Evolutionary conservation across 2,888 invertebrate genomes (phyloP).

Genomic region (Drosophila atroscutellata): DNA sequence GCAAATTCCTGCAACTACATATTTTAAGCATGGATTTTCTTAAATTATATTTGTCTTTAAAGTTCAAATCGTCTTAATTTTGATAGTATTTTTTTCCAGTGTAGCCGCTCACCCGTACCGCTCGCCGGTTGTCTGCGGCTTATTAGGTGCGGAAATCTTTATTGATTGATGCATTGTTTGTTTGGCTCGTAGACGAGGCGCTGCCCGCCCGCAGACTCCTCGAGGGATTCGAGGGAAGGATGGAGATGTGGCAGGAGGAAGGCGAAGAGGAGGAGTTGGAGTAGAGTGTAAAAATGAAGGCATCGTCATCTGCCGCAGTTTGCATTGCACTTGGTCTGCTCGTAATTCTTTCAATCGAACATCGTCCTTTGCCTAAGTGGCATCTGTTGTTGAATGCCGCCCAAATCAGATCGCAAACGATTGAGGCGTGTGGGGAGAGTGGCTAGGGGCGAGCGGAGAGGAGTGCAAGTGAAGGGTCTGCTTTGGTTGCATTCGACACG

Average conservation of each 20-base stretch:
- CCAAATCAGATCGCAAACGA: slow-evolving; percentile 1
- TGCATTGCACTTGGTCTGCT: slow-evolving; percentile 36
- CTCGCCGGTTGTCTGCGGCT: slow-evolving; percentile 63
- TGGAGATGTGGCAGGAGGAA: not conserved
- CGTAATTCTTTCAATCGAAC: slow-evolving; percentile 70
- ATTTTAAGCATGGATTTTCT: not conserved
- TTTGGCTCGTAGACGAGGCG: slow-evolving; percentile 56
- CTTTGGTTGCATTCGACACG: slow-evolving; percentile 12
- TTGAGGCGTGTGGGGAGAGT: not conserved
- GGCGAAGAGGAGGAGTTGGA: not conserved
- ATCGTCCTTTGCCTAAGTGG: slow-evolving; percentile 51
- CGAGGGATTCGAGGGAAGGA: not conserved
- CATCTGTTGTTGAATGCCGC: slow-evolving; percentile 31
- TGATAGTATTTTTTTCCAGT: not conserved
- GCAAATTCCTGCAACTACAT: not conserved
- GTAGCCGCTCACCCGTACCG: not conserved
- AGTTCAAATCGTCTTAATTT: no score
- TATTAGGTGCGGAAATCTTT: slow-evolving; percentile 82
- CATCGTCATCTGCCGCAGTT: slow-evolving; percentile 49
- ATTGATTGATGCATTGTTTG: slow-evolving; percentile 81
- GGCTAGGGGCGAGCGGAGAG: not conserved
- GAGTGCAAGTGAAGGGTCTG: not conserved
- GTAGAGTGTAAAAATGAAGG: slow-evolving; percentile 1
- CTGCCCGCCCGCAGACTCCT: slow-evolving; percentile 62
- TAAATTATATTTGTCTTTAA: no score